Percentiles rank a stretch among this genome's conserved stretches.
Evolutionary conservation across 2,113 vertebrate species (phyloP).

Genomic region (Gambusia holbrooki): DNA sequence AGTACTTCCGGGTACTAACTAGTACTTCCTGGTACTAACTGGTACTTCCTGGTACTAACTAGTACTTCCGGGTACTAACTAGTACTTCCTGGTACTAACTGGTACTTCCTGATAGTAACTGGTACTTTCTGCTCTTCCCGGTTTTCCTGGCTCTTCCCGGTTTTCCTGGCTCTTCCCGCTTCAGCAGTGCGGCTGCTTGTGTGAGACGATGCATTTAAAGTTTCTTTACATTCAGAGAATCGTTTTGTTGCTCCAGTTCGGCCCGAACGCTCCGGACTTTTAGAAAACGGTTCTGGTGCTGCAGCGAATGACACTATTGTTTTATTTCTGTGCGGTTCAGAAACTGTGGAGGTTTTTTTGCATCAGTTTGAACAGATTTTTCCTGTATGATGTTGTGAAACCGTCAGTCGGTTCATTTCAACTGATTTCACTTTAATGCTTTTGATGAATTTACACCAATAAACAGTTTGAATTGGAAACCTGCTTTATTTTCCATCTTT

Average conservation of each 20-base stretch:
- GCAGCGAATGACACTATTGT: background rate
- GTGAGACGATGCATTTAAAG: background rate
- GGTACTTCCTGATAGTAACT: too few relatives aligned
- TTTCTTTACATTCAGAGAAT: background rate
- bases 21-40: too few relatives aligned
- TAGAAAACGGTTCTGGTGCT: background rate
- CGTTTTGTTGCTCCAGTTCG: background rate
- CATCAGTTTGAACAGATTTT: background rate
- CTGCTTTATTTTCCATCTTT: background rate
- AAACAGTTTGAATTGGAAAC: conserved; percentile 55
- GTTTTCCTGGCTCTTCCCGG: too few relatives aligned
- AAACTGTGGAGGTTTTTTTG: background rate
- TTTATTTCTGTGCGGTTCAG: background rate
- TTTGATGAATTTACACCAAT: conserved; percentile 47
- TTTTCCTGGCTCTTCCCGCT: too few relatives aligned
- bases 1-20: too few relatives aligned
- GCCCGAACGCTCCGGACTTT: too few relatives aligned
- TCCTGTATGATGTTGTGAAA: background rate
- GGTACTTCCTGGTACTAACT: too few relatives aligned
- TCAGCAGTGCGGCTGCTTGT: background rate
- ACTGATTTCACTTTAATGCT: conserved; percentile 10
- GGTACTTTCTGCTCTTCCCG: too few relatives aligned
- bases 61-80: too few relatives aligned
- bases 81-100: too few relatives aligned
- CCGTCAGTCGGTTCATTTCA: conserved; percentile 10